Conservation (phyloP, 1,140 invertebrate species). For the Leptopilina boulardi region DNA sequence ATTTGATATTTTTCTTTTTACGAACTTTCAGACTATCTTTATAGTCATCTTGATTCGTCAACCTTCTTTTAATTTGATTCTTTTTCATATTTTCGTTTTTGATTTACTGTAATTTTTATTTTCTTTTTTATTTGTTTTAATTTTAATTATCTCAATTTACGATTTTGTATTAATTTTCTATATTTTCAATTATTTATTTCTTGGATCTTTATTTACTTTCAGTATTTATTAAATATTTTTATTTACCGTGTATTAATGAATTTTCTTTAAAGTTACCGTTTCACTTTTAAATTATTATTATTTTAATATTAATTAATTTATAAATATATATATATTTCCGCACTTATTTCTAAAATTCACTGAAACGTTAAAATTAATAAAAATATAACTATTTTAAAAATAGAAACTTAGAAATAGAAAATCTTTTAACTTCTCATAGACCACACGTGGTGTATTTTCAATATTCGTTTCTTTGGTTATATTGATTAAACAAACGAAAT, state of each 20-base stretch:
- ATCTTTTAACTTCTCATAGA: not conserved
- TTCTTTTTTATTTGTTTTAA: not conserved
- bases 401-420: not conserved
- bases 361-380: not conserved
- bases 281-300: too few relatives aligned
- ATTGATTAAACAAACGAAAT: slow-evolving; percentile 15
- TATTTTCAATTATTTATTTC: too few relatives aligned
- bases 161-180: too few relatives aligned
- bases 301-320: too few relatives aligned
- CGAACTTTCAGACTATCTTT: not conserved
- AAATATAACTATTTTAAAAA: not conserved
- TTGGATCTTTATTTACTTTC: too few relatives aligned
- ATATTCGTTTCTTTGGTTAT: slow-evolving; percentile 22
- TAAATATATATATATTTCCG: too few relatives aligned
- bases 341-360: too few relatives aligned
- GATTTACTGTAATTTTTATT: not conserved
- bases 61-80: not conserved
- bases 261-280: too few relatives aligned
- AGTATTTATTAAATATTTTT: too few relatives aligned
- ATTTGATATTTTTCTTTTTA: not conserved
- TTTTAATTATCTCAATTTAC: too few relatives aligned
- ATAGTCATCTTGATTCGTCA: not conserved
- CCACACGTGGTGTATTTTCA: not conserved
- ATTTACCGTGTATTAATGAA: too few relatives aligned
- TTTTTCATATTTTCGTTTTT: not conserved